Conservation (phyloP, 2,113 vertebrate genomes). For the Clupea harengus region DNA sequence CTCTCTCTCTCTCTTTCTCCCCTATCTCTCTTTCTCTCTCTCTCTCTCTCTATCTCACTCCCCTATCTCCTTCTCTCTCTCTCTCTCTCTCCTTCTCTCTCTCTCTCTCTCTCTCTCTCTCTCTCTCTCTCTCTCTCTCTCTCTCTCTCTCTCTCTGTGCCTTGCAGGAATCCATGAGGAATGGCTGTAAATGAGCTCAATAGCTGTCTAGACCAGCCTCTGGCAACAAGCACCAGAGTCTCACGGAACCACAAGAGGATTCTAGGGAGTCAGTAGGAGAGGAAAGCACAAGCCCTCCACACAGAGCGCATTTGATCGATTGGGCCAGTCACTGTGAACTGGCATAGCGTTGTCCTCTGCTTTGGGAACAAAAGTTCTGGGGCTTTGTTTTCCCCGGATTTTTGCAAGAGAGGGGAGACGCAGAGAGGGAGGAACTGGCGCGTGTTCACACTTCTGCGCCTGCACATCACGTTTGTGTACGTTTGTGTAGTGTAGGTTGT, state of each 20-base stretch:
- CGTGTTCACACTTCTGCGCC: background rate
- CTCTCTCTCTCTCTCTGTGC: background rate
- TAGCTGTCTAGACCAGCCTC: conserved; percentile 33
- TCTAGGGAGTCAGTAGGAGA: background rate
- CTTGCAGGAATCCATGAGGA: conserved; percentile 36
- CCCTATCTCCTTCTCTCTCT: too few relatives aligned
- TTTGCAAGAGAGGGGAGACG: background rate
- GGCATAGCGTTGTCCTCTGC: background rate
- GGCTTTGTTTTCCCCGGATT: background rate
- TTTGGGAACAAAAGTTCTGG: background rate
- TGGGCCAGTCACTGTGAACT: background rate
- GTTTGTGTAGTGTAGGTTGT: background rate
- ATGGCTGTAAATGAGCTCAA: conserved; percentile 38
- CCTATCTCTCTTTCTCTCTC: too few relatives aligned
- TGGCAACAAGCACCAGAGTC: conserved; percentile 22
- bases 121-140: background rate
- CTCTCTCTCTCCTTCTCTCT: background rate
- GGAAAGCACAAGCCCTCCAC: background rate
- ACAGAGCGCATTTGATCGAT: conserved; percentile 10
- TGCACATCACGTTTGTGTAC: background rate
- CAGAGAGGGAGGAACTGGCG: background rate
- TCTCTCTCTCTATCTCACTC: too few relatives aligned
- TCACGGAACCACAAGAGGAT: background rate
- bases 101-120: background rate
- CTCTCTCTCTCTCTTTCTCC: too few relatives aligned